Conservation (phyloP, 2,888 invertebrate species). For the Erebia palarica region DNA sequence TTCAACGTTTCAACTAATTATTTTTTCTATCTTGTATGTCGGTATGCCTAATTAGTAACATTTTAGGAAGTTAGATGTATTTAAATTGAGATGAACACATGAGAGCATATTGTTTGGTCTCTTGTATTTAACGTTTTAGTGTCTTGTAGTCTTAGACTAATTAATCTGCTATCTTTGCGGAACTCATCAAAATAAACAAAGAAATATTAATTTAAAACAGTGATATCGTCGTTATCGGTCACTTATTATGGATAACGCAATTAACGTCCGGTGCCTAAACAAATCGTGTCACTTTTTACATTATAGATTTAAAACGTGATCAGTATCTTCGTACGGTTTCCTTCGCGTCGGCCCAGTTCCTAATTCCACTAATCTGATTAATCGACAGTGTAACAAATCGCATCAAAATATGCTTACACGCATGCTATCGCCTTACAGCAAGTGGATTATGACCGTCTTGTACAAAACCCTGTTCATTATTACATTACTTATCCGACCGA, state of each 20-base stretch:
- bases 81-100: background rate
- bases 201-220: background rate
- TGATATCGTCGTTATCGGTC: background rate
- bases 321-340: conserved; percentile 9
- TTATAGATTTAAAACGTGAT: background rate
- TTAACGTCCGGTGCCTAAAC: background rate
- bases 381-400: conserved; percentile 14
- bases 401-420: conserved; percentile 10
- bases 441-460: background rate
- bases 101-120: background rate
- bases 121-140: background rate
- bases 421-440: conserved; percentile 3
- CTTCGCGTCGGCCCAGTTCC: conserved; percentile 3
- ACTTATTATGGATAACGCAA: background rate
- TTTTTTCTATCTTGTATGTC: background rate
- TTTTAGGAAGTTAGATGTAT: conserved; percentile 4
- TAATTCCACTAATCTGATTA: conserved; percentile 10
- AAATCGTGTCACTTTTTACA: background rate
- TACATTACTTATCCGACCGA: too few relatives aligned
- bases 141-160: too few relatives aligned
- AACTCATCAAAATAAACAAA: background rate
- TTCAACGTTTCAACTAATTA: background rate
- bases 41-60: conserved; percentile 9
- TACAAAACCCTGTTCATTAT: background rate
- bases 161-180: too few relatives aligned